Evolutionary conservation across 2,113 vertebrate genomes (phyloP), one percentile per base, ranked within the genome.

Genomic region (Tetrao urogallus): DNA sequence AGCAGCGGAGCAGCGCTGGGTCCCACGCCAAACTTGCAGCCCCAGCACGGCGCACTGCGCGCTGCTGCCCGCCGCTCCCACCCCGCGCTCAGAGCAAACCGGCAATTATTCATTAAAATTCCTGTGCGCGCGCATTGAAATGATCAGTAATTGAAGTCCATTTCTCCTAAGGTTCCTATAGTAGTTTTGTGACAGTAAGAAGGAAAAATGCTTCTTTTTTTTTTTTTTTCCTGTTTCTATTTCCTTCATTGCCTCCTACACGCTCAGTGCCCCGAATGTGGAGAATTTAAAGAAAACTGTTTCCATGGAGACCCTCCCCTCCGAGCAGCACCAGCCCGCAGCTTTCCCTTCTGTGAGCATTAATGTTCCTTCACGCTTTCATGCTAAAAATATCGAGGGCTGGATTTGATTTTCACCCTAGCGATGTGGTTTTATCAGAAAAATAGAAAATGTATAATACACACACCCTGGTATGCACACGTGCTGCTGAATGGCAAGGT

Each of bases 251-350:
- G 95, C 95, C 96, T 96, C 95, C 95, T 94, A 96, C 97, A 96
- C 25, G 96, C 97, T 97, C 95, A 93, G 92, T 97, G 97, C 98
- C 98, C 97, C 91, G 73, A 97, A 96, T 97, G 97, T 27, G 43
- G 91, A 91, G 98, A 98, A 97, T 98, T 97, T 97, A 95, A 98
- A 97, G 98, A 97, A 97, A 98, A 98, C 94, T 94, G 98, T 99
- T 99, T 98, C 98, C 98, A 99, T 99, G 98, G 98, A 98, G 98
- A 99, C 97, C n/a, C 84, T 98, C 95, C 92, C 96, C 94, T 82
- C 82, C 30, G 13, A 81, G 66, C 88, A 91, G 97, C 97, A 94
- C 97, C 96, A 95, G 70, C 94, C 97, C 95, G 89, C 79, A 95
- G 96, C 94, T 94, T 83, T 74, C 94, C 96, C 97, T 86, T 97